Conservation (phyloP, 2,888 invertebrate species). For the Plagodis dolabraria region DNA sequence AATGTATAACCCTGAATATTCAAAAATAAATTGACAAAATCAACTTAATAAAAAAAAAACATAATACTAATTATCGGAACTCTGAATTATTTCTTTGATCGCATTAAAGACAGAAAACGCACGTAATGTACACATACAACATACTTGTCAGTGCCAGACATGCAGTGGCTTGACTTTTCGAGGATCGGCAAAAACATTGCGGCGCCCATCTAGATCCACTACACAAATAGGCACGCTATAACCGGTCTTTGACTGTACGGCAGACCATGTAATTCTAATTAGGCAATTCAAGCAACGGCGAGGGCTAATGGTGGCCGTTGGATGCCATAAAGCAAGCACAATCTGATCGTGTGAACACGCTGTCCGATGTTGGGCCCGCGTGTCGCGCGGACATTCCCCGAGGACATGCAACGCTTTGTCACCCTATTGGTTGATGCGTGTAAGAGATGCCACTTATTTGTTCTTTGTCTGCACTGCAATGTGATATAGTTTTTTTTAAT, state of each 20-base stretch:
- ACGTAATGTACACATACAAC: neutral
- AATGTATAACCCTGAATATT: neutral
- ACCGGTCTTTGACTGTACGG: constrained; percentile 57
- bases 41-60: too few species aligned
- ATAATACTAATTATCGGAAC: too few species aligned
- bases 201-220: constrained; percentile 50
- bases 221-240: constrained; percentile 54
- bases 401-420: constrained; percentile 81
- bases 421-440: constrained; percentile 62
- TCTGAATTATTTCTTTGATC: too few species aligned
- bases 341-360: constrained; percentile 83
- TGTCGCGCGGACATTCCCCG: constrained; percentile 69
- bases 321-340: constrained; percentile 74
- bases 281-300: constrained; percentile 75
- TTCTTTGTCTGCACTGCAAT: constrained; percentile 7
- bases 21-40: too few species aligned
- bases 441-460: constrained; percentile 23
- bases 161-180: neutral
- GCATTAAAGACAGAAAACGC: too few species aligned
- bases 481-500: constrained; percentile 20
- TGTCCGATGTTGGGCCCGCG: constrained; percentile 63
- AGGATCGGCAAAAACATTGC: neutral
- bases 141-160: neutral
- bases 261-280: constrained; percentile 77
- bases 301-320: constrained; percentile 72